Percentiles rank a stretch among this genome's conserved stretches.
Evolutionary conservation across 1,140 invertebrate species (phyloP).

Genomic region (Drosophila sulfurigaster): DNA sequence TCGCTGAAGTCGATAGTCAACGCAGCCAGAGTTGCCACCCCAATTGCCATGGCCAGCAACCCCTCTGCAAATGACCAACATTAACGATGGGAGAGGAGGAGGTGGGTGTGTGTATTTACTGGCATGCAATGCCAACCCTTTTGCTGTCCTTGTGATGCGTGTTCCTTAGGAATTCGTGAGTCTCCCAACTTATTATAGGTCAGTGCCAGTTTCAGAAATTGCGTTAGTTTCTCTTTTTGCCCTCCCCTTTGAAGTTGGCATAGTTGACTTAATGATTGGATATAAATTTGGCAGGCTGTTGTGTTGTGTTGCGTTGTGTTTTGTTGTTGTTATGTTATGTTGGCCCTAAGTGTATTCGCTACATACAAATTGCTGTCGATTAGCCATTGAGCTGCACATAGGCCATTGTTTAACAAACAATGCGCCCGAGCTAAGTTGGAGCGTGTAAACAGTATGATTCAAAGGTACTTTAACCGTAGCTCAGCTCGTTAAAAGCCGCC

Average conservation of each 20-base stretch:
- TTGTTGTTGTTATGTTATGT: slow-evolving; percentile 23
- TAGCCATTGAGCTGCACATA: slow-evolving; percentile 36
- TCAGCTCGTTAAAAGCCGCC: slow-evolving; percentile 26
- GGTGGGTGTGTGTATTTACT: slow-evolving; percentile 12
- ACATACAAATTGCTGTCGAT: slow-evolving; percentile 74
- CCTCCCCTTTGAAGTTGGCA: slow-evolving; percentile 43
- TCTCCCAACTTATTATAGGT: slow-evolving; percentile 36
- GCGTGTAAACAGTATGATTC: slow-evolving; percentile 23
- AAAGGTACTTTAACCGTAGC: slow-evolving; percentile 23
- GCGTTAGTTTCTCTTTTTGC: slow-evolving; percentile 19
- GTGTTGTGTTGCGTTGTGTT: not conserved
- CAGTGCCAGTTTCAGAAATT: slow-evolving; percentile 34
- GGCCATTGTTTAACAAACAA: slow-evolving; percentile 41
- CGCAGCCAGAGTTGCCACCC: slow-evolving; percentile 3
- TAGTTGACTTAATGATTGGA: slow-evolving; percentile 76
- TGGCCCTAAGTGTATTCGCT: slow-evolving; percentile 39
- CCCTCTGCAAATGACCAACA: slow-evolving; percentile 66
- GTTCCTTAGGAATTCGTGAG: slow-evolving; percentile 41
- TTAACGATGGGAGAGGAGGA: slow-evolving; percentile 42
- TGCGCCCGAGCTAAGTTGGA: not conserved
- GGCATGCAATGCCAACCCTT: slow-evolving; percentile 56
- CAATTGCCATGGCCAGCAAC: slow-evolving; percentile 26
- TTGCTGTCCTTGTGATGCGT: slow-evolving; percentile 49
- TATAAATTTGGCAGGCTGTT: slow-evolving; percentile 69
- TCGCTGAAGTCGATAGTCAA: slow-evolving; percentile 41